Evolutionary conservation across 2,113 vertebrate genomes (phyloP), one percentile per base, ranked within the genome.

Genomic region (Macrotus californicus): DNA sequence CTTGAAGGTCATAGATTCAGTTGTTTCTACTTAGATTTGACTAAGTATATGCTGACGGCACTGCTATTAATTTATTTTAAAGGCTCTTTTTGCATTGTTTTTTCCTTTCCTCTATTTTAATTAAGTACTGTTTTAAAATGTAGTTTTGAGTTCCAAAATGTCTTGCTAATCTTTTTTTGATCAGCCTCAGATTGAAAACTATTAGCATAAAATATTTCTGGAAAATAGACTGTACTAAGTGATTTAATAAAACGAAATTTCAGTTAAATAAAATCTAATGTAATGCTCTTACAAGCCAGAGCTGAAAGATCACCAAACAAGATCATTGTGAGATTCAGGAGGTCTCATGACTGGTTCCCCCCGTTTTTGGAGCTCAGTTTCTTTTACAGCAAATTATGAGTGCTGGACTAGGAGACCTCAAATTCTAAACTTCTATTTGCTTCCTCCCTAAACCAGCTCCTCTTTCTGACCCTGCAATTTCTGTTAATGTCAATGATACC

Each of bases 141-240:
- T 50, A 91, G 73, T 59, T 94, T 75, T 91, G 39, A 94, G 73
- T 67, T 75, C 14, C 36, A 69, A 93, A 94, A 54, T 85, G 36
- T 64, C 34, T 46, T 77, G 21, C 77, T 67, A 87, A 67, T 75
- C 9, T 87, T 39, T n/a, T 16, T 12, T n/a, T 29, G 31, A 48
- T 56, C 93, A 88, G 26, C 52, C 81, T 64, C 48, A 67, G 73
- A 70, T 46, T 76, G 73, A 86, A 96, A 93, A 75, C 39, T 69
- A 39, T 50, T 24, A 87, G 72, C 86, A 73, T 43, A 90, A 84
- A 86, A 50, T 83, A 76, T 70, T 91, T 94, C 73, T 79, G 61
- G 48, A 69, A 93, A 93, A 43, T 19, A 87, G n/a, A 81, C 2
- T 79, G 22, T 80, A 56, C 43, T 56, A 50, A 76, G 50, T 91